Evolutionary conservation across 2,888 invertebrate genomes (phyloP), one percentile per base, ranked within the genome.

Genomic region (Cosmopolites sordidus): DNA sequence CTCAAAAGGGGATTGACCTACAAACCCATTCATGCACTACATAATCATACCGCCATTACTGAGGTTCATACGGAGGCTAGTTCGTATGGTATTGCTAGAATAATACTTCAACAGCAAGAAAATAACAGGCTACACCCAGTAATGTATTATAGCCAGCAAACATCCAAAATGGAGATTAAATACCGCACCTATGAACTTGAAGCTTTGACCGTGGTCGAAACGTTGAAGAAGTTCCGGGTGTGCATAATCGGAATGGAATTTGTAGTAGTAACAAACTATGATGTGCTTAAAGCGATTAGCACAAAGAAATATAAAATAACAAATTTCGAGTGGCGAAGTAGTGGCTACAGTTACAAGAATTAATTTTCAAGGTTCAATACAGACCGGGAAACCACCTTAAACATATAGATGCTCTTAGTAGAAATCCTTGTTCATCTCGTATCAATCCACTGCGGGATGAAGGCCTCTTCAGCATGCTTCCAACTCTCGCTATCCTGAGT

Each of bases 131-230:
- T 64, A 45, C 59, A 64, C 30, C 64, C 64, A 1, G 62, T 68
- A 6, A 63, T 64, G 0, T 73, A 68, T 50, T 66, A 60, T 27
- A 70, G 68, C 41, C 61, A 66, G 3, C 66, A 66, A 38, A 65
- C 70, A 0, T 64, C 64, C 0, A 55, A 50, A 1, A 58, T 61
- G 1, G 73, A 75, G 57, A 45, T 50, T 14, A 66, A 62, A 27
- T 71, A 68, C 30, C 66, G 66, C 22, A 65, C 66, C 0, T 68
- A 67, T 18, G 73, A 75, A 33, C 50, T 67, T n/a, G 69, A 73
- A 48, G 64, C 62, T 1, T 56, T 73, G n/a, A 70, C 70, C 0
- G 64, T 73, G 0, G 66, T 72, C 0, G 64, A 60, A 45, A 60
- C 64, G 9, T 33, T 72, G 1, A 51, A 62, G 12, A 65, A 68